Percentiles rank a stretch among this genome's conserved stretches.
phyloP scores from a whole-genome alignment of 2,797 vertebrate genomes.

The Mycteria americana region DNA sequence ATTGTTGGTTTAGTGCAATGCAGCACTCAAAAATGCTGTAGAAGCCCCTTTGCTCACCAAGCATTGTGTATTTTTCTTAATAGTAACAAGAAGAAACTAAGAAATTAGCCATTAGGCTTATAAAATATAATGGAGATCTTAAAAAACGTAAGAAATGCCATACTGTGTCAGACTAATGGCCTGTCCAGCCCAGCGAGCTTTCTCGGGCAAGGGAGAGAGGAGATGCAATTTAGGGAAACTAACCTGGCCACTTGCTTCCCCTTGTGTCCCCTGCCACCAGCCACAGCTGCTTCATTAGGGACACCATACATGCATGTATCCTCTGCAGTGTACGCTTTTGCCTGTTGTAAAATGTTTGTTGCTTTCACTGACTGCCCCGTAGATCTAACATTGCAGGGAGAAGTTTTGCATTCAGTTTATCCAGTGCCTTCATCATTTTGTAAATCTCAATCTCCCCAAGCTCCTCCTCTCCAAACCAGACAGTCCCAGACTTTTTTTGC shows the following conservation, averaged over 20 bases:
- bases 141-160: not conserved
- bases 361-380: not conserved
- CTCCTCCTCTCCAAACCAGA: not conserved
- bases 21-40: not conserved
- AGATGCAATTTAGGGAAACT: not conserved
- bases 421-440: not conserved
- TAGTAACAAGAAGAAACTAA: not conserved
- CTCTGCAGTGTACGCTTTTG: fast-evolving
- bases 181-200: not conserved
- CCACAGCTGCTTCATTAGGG: not conserved
- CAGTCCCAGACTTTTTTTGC: not conserved
- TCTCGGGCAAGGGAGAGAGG: not conserved
- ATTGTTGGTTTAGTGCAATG: not conserved
- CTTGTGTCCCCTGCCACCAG: not conserved
- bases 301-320: too few species aligned
- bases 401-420: not conserved
- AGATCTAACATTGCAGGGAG: not conserved
- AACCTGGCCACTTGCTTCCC: not conserved
- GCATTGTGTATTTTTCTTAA: not conserved
- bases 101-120: not conserved
- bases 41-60: not conserved
- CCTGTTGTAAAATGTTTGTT: not conserved
- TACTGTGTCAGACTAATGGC: not conserved
- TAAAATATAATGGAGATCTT: not conserved
- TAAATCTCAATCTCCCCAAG: not conserved